Evolutionary conservation across 53 echinoderm and acorn worm species (phyloP).

Genomic region (Henricia sp.): DNA sequence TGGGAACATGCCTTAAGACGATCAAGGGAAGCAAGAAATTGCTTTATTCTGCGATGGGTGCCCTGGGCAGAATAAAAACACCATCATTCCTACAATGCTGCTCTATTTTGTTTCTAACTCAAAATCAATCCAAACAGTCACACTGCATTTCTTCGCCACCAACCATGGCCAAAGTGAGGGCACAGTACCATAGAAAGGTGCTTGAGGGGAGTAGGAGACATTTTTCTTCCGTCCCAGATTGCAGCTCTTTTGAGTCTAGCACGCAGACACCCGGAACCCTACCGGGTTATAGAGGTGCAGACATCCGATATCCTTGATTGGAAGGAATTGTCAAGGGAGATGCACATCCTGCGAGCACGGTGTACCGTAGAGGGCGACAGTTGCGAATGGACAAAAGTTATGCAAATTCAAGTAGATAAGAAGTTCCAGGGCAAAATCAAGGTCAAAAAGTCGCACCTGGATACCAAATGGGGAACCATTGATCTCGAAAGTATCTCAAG

Average conservation of each 20-base stretch:
- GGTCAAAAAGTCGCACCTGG: constrained; percentile 57
- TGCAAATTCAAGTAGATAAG: constrained; percentile 34
- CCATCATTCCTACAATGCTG: constrained; percentile 44
- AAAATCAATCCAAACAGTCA: constrained; percentile 37
- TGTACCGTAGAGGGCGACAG: constrained; percentile 37
- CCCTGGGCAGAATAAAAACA: constrained; percentile 46
- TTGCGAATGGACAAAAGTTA: constrained; percentile 57
- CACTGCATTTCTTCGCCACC: constrained; percentile 23
- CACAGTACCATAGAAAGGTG: constrained; percentile 35
- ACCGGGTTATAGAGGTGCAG: constrained; percentile 37
- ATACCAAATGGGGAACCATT: constrained; percentile 16
- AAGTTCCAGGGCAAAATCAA: constrained; percentile 18
- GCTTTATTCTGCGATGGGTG: constrained; percentile 47
- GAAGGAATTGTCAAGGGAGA: constrained; percentile 28
- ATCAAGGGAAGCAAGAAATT: constrained; percentile 42
- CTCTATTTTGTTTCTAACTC: constrained; percentile 16
- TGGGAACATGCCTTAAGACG: too few relatives aligned
- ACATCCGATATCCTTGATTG: constrained; percentile 53
- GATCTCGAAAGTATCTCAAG: not conserved
- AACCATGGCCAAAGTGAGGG: constrained; percentile 44
- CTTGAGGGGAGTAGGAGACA: constrained; percentile 3
- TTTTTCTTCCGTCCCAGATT: constrained; percentile 36
- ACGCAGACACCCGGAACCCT: constrained; percentile 36
- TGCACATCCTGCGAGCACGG: constrained; percentile 32
- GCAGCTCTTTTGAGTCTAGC: constrained; percentile 21